Evolutionary conservation across 2,797 vertebrate species (phyloP).

Genomic region (Enteromius argenteus): DNA sequence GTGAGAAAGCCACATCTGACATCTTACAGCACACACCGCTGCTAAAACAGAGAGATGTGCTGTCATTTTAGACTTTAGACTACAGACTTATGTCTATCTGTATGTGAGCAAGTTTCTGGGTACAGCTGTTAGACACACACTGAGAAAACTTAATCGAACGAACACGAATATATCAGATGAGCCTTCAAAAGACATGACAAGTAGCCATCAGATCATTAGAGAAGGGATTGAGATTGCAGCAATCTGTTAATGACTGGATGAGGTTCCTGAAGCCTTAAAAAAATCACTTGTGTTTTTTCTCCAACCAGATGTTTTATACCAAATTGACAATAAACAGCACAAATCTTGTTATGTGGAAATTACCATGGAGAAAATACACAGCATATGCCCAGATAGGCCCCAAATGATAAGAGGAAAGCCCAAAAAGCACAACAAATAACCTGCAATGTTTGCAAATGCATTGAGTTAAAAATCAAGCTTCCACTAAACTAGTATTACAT

Average conservation of each 20-base stretch:
- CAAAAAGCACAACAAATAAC: background rate
- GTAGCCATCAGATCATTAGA: background rate
- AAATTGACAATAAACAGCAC: background rate
- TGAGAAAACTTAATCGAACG: background rate
- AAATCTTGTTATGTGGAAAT: background rate
- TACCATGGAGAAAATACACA: background rate
- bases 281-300: background rate
- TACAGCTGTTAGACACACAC: background rate
- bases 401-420: background rate
- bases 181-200: background rate
- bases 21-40: background rate
- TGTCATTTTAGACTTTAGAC: background rate
- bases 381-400: background rate
- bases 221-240: background rate
- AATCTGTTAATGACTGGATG: background rate
- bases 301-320: constrained; percentile 1
- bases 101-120: background rate
- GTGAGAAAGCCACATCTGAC: constrained; percentile 36
- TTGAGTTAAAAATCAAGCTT: background rate
- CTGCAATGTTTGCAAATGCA: background rate
- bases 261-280: background rate
- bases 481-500: background rate
- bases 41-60: constrained; percentile 18
- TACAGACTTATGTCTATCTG: background rate
- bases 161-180: background rate